phyloP scores from a whole-genome alignment of 2,113 vertebrate genomes.

The Notothenia rossii region DNA sequence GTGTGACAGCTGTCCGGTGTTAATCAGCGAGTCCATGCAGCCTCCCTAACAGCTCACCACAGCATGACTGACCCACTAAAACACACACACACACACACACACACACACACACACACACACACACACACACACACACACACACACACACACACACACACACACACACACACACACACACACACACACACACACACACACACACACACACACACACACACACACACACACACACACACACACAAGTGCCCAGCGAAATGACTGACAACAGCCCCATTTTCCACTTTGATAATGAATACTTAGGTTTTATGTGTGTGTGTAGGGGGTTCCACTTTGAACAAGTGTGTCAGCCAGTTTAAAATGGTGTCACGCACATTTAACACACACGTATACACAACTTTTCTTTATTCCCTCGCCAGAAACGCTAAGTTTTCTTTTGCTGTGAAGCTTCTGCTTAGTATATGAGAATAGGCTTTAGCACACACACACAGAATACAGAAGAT shows the following conservation, averaged over 20 bases:
- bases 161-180: constrained; percentile 20
- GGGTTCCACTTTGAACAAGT: constrained; percentile 51
- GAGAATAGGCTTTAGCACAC: constrained; percentile 45
- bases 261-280: constrained; percentile 70
- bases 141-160: constrained; percentile 14
- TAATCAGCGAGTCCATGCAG: constrained; percentile 73
- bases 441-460: constrained; percentile 58
- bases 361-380: constrained; percentile 20
- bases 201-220: constrained; percentile 34
- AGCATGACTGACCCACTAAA: constrained; percentile 79
- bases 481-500: constrained; percentile 2
- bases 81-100: constrained; percentile 35
- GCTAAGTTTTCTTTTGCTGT: constrained; percentile 68
- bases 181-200: constrained; percentile 33
- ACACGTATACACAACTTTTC: constrained; percentile 33
- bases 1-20: constrained; percentile 76
- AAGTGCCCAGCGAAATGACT: constrained; percentile 49
- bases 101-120: constrained; percentile 18
- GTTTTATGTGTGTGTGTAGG: constrained; percentile 29
- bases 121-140: constrained; percentile 17
- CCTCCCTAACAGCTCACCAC: constrained; percentile 68
- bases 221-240: constrained; percentile 28
- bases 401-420: constrained; percentile 75
- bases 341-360: constrained; percentile 58
- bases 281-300: constrained; percentile 71